Conservation (phyloP, 2,113 vertebrate genomes). For the Coptodon bakossiorum region DNA sequence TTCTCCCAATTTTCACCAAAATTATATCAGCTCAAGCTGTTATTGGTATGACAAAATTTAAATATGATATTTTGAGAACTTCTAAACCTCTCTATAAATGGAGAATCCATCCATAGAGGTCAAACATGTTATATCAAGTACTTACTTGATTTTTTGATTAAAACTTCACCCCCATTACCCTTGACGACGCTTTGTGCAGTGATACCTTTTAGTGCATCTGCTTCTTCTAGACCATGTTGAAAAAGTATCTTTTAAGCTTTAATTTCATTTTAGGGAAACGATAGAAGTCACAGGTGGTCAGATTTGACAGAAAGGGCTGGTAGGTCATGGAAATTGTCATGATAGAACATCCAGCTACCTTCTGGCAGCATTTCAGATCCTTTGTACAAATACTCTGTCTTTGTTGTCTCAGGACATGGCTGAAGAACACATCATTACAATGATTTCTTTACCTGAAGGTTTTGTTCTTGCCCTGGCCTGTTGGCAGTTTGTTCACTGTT, state of each 20-base stretch:
- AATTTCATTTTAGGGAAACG: neutral
- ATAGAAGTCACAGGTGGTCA: neutral
- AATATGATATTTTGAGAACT: neutral
- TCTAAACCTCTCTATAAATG: neutral
- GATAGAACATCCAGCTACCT: neutral
- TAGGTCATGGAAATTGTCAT: neutral
- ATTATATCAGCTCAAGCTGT: neutral
- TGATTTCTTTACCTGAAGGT: neutral
- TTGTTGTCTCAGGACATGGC: neutral
- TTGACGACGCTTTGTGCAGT: neutral
- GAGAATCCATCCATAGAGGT: neutral
- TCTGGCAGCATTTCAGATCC: neutral
- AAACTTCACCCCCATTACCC: neutral
- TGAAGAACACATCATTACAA: neutral
- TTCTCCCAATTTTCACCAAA: neutral
- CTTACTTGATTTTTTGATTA: neutral
- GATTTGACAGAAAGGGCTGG: neutral
- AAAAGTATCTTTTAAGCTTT: neutral
- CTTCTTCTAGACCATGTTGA: neutral
- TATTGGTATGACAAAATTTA: neutral
- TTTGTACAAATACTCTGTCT: neutral
- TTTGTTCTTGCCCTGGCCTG: neutral
- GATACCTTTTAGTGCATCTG: neutral
- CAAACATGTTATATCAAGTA: neutral
- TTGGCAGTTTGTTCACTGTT: neutral